Base-by-base conservation (phyloP, 2,797 vertebrate genomes). In the Sebastes matsubarae region DNA sequence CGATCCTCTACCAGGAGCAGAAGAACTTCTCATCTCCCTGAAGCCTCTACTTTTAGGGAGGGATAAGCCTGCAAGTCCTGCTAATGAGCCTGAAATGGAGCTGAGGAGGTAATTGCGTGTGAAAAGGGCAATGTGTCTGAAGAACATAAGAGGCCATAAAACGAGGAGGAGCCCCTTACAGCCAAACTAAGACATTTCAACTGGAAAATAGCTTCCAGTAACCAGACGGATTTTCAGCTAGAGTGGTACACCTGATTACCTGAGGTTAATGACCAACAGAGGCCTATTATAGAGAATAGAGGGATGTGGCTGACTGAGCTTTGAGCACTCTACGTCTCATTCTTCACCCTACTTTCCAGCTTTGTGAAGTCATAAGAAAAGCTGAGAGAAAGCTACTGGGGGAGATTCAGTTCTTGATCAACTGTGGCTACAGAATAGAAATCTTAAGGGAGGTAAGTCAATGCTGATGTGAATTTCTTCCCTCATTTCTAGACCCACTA, bases 21-120 rank as follows among this genome's bases (percentile, higher is more conserved):
- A 67, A 72, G 50, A 85, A 75, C 34, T 79, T 81, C 75, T 92
- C 73, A 72, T 72, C 82, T 81, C 68, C 75, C 78, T 54, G 63
- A 92, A 88, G 80, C 74, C 54, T 86, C 80, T 84, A 83, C 84
- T 92, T 89, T 82, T 82, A 82, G 69, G 77, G 77, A 85, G 77
- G 84, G 80, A 88, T 81, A 68, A 88, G 69, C 65, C 87, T 80
- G 80, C 64, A 88, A 88, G 89, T 85, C 87, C 34, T 81, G 65
- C 86, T 93, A 94, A 95, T 94, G 94, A 93, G 86, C 84, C 88
- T 87, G 89, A 93, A 95, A 95, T 88, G 77, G 92, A 93, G 88
- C 89, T 81, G 92, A 91, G 88, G 86, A 91, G 89, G 89, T 94
- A 95, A 95, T 94, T 91, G 86, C 5, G 88, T 93, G 93, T 94